phyloP scores from a whole-genome alignment of 2,888 invertebrate species.

The Linnaemya tessellans region DNA sequence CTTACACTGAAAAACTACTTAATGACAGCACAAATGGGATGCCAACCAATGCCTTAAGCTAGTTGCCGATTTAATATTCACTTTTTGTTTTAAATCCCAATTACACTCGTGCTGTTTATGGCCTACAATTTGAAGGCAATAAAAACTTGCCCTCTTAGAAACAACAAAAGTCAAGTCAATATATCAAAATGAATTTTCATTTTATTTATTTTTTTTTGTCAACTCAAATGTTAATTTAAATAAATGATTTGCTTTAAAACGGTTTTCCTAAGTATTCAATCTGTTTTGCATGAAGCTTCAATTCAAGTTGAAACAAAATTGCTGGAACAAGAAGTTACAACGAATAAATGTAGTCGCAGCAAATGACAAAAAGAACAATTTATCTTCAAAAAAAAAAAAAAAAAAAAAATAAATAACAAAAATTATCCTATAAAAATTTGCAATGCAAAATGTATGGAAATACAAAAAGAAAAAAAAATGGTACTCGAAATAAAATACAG shows the following conservation, averaged over 20 bases:
- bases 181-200: constrained; percentile 2
- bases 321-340: neutral
- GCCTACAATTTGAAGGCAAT: neutral
- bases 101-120: neutral
- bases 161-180: constrained; percentile 14
- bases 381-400: constrained; percentile 45
- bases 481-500: constrained; percentile 13
- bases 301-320: constrained; percentile 39
- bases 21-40: no score
- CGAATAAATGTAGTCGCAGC: constrained; percentile 57
- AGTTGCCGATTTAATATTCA: no score
- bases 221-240: constrained; percentile 38
- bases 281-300: constrained; percentile 29
- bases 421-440: constrained; percentile 58
- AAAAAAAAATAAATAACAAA: constrained; percentile 17
- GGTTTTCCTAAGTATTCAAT: constrained; percentile 14
- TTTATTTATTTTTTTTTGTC: neutral
- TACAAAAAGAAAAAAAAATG: constrained; percentile 19
- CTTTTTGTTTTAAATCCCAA: neutral
- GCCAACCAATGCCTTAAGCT: no score
- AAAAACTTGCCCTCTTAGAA: neutral
- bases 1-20: no score
- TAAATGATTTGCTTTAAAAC: constrained; percentile 27
- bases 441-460: constrained; percentile 59
- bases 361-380: constrained; percentile 59